Evolutionary conservation across 92 coral and sea anemone species (phyloP).

Genomic region (Zoanthus gigantus): DNA sequence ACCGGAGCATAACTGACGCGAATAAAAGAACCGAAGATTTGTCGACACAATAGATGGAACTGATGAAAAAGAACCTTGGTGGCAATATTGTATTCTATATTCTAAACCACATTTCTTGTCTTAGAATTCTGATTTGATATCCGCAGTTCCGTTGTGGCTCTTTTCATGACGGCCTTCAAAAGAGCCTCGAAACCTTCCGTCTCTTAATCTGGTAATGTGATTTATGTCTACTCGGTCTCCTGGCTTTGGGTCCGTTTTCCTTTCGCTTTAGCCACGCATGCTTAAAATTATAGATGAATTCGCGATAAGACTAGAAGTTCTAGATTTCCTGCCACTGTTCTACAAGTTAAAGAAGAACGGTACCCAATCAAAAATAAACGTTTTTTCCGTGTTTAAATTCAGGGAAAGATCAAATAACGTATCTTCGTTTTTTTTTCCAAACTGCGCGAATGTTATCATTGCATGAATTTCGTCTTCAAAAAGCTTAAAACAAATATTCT

Average conservation of each 20-base stretch:
- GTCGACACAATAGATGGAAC: slow-evolving; percentile 33
- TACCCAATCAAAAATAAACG: slow-evolving; percentile 5
- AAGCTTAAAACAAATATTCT: neutral
- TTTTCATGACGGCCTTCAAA: slow-evolving; percentile 25
- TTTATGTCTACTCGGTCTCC: slow-evolving; percentile 10
- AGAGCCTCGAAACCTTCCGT: slow-evolving; percentile 33
- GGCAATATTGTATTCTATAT: slow-evolving; percentile 43
- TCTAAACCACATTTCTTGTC: slow-evolving; percentile 22
- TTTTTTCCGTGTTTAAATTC: neutral
- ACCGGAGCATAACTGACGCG: slow-evolving; percentile 22
- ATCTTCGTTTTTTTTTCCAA: neutral
- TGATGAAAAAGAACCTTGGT: slow-evolving; percentile 35
- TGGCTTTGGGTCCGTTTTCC: neutral
- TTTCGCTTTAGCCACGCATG: slow-evolving; percentile 26
- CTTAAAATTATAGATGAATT: neutral
- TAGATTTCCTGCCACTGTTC: slow-evolving; percentile 2
- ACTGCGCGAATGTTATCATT: too few species aligned
- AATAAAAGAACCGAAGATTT: slow-evolving; percentile 24
- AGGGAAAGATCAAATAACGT: slow-evolving; percentile 12
- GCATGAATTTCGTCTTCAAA: slow-evolving; percentile 14
- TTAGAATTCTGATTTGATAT: slow-evolving; percentile 13
- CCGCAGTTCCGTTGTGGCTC: slow-evolving; percentile 44
- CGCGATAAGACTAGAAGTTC: slow-evolving; percentile 2
- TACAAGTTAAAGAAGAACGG: neutral
- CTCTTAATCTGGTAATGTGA: slow-evolving; percentile 19